Conservation (phyloP, 2,888 invertebrate genomes). For the Tolmerus cingulatus region DNA sequence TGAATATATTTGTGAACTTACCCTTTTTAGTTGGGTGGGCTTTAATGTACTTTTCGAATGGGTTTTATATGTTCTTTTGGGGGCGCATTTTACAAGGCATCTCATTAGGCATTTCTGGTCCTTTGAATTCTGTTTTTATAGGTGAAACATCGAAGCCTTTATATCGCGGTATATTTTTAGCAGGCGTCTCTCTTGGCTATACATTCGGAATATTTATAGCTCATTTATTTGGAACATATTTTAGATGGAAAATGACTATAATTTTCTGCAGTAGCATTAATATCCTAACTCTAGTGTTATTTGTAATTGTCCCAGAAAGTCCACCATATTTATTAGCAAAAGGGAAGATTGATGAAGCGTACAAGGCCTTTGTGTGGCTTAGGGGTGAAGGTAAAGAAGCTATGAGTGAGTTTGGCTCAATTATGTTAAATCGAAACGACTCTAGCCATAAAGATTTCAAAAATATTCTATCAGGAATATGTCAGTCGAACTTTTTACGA, state of each 20-base stretch:
- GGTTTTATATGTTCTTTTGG: slow-evolving; percentile 64
- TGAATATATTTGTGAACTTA: slow-evolving; percentile 67
- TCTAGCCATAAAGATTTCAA: slow-evolving; percentile 54
- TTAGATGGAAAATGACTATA: slow-evolving; percentile 71
- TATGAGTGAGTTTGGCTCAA: slow-evolving; percentile 65
- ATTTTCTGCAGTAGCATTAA: slow-evolving; percentile 67
- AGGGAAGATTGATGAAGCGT: slow-evolving; percentile 66
- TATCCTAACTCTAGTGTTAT: slow-evolving; percentile 64
- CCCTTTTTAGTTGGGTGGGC: slow-evolving; percentile 71
- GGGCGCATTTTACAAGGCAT: slow-evolving; percentile 69
- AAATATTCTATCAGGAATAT: slow-evolving; percentile 52
- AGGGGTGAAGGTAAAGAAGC: slow-evolving; percentile 67
- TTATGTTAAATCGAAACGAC: slow-evolving; percentile 60
- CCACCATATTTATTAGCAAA: slow-evolving; percentile 70
- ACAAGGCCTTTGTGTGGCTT: slow-evolving; percentile 67
- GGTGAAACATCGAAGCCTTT: slow-evolving; percentile 70
- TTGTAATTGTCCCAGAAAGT: slow-evolving; percentile 69
- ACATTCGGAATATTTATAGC: slow-evolving; percentile 68
- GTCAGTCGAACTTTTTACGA: slow-evolving; percentile 62
- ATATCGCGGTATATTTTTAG: slow-evolving; percentile 69
- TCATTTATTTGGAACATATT: slow-evolving; percentile 70
- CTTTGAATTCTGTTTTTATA: slow-evolving; percentile 68
- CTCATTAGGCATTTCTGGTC: slow-evolving; percentile 68
- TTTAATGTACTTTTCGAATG: slow-evolving; percentile 66
- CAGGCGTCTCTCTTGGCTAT: slow-evolving; percentile 67